Evolutionary conservation across 2,888 invertebrate genomes (phyloP), one percentile per base, ranked within the genome.

Genomic region (Nipponacmea schrenckii): DNA sequence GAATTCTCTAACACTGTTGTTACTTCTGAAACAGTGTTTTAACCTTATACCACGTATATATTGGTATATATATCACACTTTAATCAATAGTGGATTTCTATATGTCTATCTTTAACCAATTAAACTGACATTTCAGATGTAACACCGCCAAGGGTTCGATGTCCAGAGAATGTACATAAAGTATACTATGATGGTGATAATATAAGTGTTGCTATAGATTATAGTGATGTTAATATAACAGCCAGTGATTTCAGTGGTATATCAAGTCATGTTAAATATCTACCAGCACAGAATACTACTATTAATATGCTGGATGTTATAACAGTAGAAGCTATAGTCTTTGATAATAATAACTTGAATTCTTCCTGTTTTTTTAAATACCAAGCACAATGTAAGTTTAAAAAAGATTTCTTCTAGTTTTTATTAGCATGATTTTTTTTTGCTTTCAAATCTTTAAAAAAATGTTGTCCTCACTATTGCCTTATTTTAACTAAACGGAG

Each of bases 351-450:
- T 31, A 78, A 78, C 8, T 83, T 83, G 66, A 63, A 44, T 8
- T 81, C 80, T 10, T 69, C 74, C 0, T 84, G 84, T 74, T 69
- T 72, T 10, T 83, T 83, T 69, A 62, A 73, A 5, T 77, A 79
- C 63, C 74, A 75, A 8, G 78, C 79, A 46, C 73, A 75, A 56
- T 77, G 84, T 84, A 77, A 83, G 83, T 77, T 62, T 5, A 5
- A 4, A 63, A n/a, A n/a, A n/a, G n/a, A n/a, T 44, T 31, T 31
- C 3, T 3, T 5, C 31, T 31, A 2, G 31, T 31, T 31, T 5
- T 39, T 39, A 8, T 5, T 5, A 8, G 8, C 39, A 39, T 10
- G 8, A 7, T 39, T 39, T 39, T 8, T 5, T 39, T 39, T n/a
- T n/a, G n/a, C n/a, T n/a, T n/a, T n/a, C n/a, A n/a, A n/a, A n/a